A percentile compares a stretch with the other conserved stretches of the same genome.
Conservation (phyloP, 2,888 invertebrate genomes). For the Synergus itoensis region DNA sequence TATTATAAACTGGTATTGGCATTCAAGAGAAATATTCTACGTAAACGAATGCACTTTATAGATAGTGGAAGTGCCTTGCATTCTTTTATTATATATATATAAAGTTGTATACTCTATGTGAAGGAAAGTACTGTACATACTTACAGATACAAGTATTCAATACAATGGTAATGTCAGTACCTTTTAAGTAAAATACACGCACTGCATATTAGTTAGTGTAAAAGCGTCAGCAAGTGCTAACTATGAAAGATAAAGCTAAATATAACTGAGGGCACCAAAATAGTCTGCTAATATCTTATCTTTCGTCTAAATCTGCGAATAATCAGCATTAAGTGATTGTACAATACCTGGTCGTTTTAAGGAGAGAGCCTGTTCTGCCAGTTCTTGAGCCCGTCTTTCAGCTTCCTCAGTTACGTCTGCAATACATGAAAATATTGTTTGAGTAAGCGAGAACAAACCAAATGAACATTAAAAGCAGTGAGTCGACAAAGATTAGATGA, state of each 20-base stretch:
- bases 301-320: slow-evolving; percentile 64
- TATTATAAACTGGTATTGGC: not conserved
- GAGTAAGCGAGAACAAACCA: slow-evolving; percentile 52
- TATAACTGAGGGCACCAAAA: slow-evolving; percentile 78
- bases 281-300: slow-evolving; percentile 70
- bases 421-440: slow-evolving; percentile 59
- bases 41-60: not conserved
- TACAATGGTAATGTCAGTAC: slow-evolving; percentile 52
- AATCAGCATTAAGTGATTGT: slow-evolving; percentile 45
- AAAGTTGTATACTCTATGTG: slow-evolving; percentile 13
- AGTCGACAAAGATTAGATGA: slow-evolving; percentile 77
- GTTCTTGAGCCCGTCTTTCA: slow-evolving; percentile 71
- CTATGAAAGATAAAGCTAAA: slow-evolving; percentile 78
- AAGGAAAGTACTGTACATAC: slow-evolving; percentile 35
- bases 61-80: slow-evolving; percentile 30
- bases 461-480: slow-evolving; percentile 76
- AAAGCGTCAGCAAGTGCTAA: slow-evolving; percentile 78
- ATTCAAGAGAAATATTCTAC: slow-evolving; percentile 21
- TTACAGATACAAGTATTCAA: slow-evolving; percentile 10
- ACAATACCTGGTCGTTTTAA: slow-evolving; percentile 72
- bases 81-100: not conserved
- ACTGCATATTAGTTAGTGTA: slow-evolving; percentile 72
- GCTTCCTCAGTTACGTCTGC: slow-evolving; percentile 76
- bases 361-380: slow-evolving; percentile 67
- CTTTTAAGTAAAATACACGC: slow-evolving; percentile 74